A percentile compares a stretch with the other conserved stretches of the same genome.
These are phyloP conservation scores for Huso huso DNA, from an alignment of 2,797 vertebrate species.

Conservation along the genomic window DNA sequence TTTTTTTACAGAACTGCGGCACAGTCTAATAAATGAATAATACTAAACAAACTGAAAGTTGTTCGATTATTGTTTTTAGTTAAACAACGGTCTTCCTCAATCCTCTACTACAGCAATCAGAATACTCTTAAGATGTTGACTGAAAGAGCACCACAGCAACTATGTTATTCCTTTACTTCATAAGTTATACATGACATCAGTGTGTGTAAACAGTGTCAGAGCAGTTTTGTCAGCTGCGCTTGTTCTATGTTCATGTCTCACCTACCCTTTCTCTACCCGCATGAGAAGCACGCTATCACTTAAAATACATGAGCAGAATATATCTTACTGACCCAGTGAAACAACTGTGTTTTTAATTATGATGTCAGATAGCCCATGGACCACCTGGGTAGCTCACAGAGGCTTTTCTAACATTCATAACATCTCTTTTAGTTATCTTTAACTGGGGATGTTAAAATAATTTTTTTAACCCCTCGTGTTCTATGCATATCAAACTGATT, in stretches of 20 bases:
- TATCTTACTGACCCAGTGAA: conserved; percentile 23
- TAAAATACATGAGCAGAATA: conserved; percentile 48
- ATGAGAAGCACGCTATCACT: conserved; percentile 44
- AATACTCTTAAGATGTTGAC: background rate
- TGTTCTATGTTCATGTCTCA: conserved; percentile 37
- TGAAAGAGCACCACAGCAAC: conserved; percentile 40
- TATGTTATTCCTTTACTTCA: conserved; percentile 22
- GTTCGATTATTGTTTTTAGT: too few species aligned
- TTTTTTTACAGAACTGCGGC: conserved; percentile 2
- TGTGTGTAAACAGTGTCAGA: conserved; percentile 46
- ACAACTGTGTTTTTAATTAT: conserved; percentile 26
- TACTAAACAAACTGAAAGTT: too few species aligned
- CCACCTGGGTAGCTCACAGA: conserved; percentile 31
- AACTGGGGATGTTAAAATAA: too few species aligned
- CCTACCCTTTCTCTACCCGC: conserved; percentile 49
- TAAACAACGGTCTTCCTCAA: too few species aligned
- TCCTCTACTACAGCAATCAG: too few species aligned
- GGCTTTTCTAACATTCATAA: too few species aligned
- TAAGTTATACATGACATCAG: conserved; percentile 52
- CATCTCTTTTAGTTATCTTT: too few species aligned
- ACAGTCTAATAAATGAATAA: background rate
- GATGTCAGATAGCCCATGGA: conserved; percentile 26
- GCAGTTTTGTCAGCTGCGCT: conserved; percentile 23
- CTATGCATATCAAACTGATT: conserved; percentile 27
- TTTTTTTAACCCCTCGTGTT: conserved; percentile 1